These are phyloP conservation scores for Chironomus tepperi DNA, from an alignment of 1,140 invertebrate genomes.

Conservation along the genomic window DNA sequence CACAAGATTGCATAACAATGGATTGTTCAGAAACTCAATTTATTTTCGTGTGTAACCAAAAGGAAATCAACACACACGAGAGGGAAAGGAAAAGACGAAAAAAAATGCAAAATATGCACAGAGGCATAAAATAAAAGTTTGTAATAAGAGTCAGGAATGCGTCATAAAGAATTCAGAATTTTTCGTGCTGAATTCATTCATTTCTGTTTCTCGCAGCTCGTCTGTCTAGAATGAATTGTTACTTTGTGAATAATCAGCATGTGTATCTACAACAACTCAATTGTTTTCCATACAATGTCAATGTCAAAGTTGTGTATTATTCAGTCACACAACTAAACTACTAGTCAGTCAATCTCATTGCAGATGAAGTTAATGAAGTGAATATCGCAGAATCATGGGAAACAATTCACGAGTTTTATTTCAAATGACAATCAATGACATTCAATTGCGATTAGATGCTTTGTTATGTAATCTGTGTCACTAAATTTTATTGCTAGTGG, in stretches of 20 bases:
- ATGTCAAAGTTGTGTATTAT: background rate
- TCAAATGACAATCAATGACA: too few relatives aligned
- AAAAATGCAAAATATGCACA: too few relatives aligned
- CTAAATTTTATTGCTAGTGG: too few relatives aligned
- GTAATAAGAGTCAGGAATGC: background rate
- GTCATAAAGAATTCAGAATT: background rate
- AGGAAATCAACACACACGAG: too few relatives aligned
- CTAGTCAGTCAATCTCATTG: background rate
- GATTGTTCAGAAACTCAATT: too few relatives aligned
- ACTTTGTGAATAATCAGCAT: slow-evolving; percentile 7
- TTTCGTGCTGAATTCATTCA: too few relatives aligned
- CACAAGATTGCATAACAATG: too few relatives aligned
- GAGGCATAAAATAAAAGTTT: background rate
- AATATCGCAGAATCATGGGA: background rate
- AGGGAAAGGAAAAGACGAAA: too few relatives aligned
- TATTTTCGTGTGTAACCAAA: too few relatives aligned
- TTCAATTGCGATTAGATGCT: too few relatives aligned
- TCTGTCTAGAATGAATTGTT: background rate
- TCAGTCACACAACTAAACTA: background rate
- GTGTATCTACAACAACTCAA: background rate
- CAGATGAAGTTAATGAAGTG: background rate
- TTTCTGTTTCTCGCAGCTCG: too few relatives aligned
- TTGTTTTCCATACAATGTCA: background rate
- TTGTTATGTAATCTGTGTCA: background rate
- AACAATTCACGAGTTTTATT: background rate